Conservation (phyloP, 2,113 vertebrate genomes). For the Epinephelus cyanopodus region DNA sequence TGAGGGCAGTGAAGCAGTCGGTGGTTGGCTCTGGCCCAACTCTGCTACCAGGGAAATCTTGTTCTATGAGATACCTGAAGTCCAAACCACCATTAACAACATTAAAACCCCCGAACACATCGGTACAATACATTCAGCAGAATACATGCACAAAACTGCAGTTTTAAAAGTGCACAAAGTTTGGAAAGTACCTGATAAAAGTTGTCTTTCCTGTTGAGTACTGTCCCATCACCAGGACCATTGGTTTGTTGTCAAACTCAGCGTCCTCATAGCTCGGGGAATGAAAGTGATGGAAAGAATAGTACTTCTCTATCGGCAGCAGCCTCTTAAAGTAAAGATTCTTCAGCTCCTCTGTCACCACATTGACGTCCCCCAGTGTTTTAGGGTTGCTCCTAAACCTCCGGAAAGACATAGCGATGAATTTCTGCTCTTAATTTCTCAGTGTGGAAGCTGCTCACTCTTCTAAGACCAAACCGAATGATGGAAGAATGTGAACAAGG, state of each 20-base stretch:
- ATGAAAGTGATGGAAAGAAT: conserved; percentile 90
- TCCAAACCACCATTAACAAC: background rate
- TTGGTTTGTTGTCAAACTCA: conserved; percentile 92
- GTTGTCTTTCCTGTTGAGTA: conserved; percentile 95
- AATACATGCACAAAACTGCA: background rate
- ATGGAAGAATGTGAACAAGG: conserved; percentile 58
- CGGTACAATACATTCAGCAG: background rate
- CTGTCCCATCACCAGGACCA: conserved; percentile 93
- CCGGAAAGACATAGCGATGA: conserved; percentile 66
- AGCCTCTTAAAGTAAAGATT: conserved; percentile 88
- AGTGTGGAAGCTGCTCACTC: conserved; percentile 34
- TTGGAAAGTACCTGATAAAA: conserved; percentile 85
- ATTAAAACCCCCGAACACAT: background rate
- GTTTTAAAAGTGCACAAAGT: background rate
- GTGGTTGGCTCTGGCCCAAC: conserved; percentile 93
- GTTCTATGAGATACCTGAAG: conserved; percentile 89
- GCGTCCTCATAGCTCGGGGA: conserved; percentile 90
- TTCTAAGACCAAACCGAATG: conserved; percentile 50
- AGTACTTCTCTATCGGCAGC: conserved; percentile 89
- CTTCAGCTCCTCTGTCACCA: conserved; percentile 89
- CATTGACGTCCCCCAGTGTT: conserved; percentile 84
- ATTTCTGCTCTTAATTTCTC: conserved; percentile 5
- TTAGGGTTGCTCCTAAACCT: conserved; percentile 76
- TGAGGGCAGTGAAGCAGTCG: conserved; percentile 92
- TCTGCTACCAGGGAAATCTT: conserved; percentile 90